Conservation (phyloP, 2,113 vertebrate species). For the Laticauda laticaudata region DNA sequence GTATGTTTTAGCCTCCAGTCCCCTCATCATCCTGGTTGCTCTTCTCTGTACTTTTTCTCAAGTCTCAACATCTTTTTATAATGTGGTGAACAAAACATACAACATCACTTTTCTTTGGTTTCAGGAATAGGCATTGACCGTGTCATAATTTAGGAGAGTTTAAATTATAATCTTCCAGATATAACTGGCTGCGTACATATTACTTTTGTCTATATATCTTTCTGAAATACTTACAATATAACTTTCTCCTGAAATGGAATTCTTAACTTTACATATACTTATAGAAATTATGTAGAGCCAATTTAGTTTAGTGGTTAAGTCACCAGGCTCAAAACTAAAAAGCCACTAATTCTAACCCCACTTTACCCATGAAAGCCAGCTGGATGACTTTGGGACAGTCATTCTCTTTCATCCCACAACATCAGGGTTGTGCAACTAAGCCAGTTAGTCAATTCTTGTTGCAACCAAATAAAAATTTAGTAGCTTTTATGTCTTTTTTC, state of each 20-base stretch:
- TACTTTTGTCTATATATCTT: not conserved
- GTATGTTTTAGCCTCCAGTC: no score
- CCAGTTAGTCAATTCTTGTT: not conserved
- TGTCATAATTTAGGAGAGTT: not conserved
- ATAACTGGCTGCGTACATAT: not conserved
- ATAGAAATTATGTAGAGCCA: not conserved
- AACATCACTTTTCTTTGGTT: not conserved
- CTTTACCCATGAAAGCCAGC: not conserved
- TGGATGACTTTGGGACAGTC: not conserved
- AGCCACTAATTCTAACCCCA: not conserved
- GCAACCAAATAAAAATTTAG: not conserved
- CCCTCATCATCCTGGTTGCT: no score
- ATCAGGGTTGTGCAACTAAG: not conserved
- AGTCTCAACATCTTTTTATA: no score
- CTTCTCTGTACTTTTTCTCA: no score
- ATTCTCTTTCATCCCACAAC: not conserved
- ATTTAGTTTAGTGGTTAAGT: not conserved
- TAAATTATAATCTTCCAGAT: not conserved
- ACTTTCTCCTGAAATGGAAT: not conserved
- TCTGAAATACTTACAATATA: not conserved
- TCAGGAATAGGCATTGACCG: not conserved
- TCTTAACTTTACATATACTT: not conserved
- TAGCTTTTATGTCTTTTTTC: not conserved
- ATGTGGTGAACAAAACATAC: no score
- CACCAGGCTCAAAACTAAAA: not conserved